Evolutionary conservation across 2,888 invertebrate species (phyloP), one percentile per base, ranked within the genome.

Genomic region (Dione juno): DNA sequence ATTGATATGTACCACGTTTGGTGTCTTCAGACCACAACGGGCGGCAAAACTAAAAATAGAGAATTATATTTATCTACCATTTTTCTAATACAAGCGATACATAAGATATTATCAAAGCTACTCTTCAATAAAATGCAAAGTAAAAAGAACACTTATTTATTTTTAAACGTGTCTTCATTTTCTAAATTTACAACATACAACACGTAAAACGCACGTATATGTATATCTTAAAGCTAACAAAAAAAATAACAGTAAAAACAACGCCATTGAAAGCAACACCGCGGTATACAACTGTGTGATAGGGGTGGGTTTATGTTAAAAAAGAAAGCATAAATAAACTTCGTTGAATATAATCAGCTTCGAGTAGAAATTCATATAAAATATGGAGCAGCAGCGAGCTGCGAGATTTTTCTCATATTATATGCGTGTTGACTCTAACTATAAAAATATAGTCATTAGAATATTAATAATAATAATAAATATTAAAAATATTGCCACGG

Each of bases 31-130:
- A 90, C 86, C 83, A 89, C 88, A 86, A 90, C 87, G 71, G 91
- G 91, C 88, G 90, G 90, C 88, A 91, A 85, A 80, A 91, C 91
- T 91, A 91, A 88, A 90, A 90, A 88, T 84, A 84, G 84, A 87
- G 86, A 81, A 74, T 76, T 75, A 66, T 58, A 79, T 78, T 72
- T 72, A 73, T 64, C 53, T 73, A 64, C 75, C 74, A 70, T 63
- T 43, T 54, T 9, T 16, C 28, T 35, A 28, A 16, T n/a, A 14
- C 37, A 57, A 37, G 54, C 37, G 54, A 16, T 57, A 57, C 40
- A 40, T 35, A 37, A 40, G n/a, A 40, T 16, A 13, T 16, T 10
- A 37, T 37, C 9, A 11, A 57, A 63, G 16, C 61, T 40, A 70
- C 63, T 19, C 37, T 69, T 75, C 76, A 78, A 78, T 77, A 76